Percentiles rank a stretch among this genome's conserved stretches.
Evolutionary conservation across 2,888 invertebrate species (phyloP).

Genomic region (Glaucopsyche alexis): DNA sequence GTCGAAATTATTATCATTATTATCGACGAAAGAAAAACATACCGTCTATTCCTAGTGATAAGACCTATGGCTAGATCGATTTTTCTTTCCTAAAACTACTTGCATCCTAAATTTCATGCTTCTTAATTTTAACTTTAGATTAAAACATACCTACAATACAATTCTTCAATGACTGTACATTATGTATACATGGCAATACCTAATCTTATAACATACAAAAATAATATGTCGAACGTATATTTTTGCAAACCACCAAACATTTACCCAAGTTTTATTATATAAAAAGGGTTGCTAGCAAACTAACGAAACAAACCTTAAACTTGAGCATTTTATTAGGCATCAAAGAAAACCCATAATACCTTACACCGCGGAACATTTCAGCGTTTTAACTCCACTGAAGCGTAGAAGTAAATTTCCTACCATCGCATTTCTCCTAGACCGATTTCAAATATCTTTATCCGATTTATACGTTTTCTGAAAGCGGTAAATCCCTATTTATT

Average conservation of each 20-base stretch:
- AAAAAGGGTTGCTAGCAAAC: not conserved
- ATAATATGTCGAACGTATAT: not conserved
- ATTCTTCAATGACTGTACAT: no score
- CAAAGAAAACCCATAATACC: constrained; percentile 32
- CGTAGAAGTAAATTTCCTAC: constrained; percentile 46
- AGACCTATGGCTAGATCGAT: no score
- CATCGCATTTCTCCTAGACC: constrained; percentile 45
- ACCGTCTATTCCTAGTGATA: no score
- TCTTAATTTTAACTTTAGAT: no score
- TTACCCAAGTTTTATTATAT: not conserved
- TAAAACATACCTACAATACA: not conserved
- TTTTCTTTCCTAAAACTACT: no score
- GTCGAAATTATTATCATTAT: no score
- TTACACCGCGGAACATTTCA: constrained; percentile 30
- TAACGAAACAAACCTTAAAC: constrained; percentile 25
- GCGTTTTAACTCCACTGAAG: constrained; percentile 46
- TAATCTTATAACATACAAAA: no score
- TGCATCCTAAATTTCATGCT: no score
- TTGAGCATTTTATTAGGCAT: constrained; percentile 30
- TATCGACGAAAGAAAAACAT: no score
- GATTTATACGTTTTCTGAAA: constrained; percentile 50
- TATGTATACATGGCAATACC: no score
- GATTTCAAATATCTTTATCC: constrained; percentile 60
- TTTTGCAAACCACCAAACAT: not conserved
- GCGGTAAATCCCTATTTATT: constrained; percentile 56